phyloP scores from a whole-genome alignment of 1,140 invertebrate species.

The Scaptomyza hsui region DNA sequence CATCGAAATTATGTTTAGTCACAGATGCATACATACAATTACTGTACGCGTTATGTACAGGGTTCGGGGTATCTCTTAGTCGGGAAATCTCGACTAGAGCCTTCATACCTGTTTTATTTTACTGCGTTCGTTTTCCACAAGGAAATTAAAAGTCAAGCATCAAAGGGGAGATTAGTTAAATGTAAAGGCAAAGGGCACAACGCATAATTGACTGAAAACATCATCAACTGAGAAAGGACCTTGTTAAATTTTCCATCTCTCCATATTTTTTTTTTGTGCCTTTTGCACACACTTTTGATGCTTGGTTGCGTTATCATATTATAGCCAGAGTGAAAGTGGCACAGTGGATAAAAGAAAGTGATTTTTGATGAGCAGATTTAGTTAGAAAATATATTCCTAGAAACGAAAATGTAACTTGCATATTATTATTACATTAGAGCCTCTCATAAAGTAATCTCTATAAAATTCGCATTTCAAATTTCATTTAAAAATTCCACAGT shows the following conservation, averaged over 20 bases:
- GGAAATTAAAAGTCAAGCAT: slow-evolving; percentile 68
- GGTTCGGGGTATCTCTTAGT: too few species aligned
- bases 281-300: slow-evolving; percentile 31
- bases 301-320: slow-evolving; percentile 41
- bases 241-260: slow-evolving; percentile 35
- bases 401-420: too few species aligned
- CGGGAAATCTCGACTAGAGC: too few species aligned
- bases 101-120: too few species aligned
- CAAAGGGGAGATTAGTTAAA: slow-evolving; percentile 50
- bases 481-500: slow-evolving; percentile 8
- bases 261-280: neutral
- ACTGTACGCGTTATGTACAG: too few species aligned
- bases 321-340: slow-evolving; percentile 32
- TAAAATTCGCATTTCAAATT: neutral
- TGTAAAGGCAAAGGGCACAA: slow-evolving; percentile 22
- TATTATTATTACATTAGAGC: too few species aligned
- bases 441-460: too few species aligned
- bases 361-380: neutral
- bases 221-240: slow-evolving; percentile 51
- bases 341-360: slow-evolving; percentile 28
- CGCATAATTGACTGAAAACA: slow-evolving; percentile 74
- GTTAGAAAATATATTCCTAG: too few species aligned
- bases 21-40: too few species aligned
- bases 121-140: slow-evolving; percentile 23
- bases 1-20: too few species aligned